These are phyloP conservation scores for Pseudochromis fuscus DNA, from an alignment of 2,797 vertebrate genomes.

Conservation along the genomic window DNA sequence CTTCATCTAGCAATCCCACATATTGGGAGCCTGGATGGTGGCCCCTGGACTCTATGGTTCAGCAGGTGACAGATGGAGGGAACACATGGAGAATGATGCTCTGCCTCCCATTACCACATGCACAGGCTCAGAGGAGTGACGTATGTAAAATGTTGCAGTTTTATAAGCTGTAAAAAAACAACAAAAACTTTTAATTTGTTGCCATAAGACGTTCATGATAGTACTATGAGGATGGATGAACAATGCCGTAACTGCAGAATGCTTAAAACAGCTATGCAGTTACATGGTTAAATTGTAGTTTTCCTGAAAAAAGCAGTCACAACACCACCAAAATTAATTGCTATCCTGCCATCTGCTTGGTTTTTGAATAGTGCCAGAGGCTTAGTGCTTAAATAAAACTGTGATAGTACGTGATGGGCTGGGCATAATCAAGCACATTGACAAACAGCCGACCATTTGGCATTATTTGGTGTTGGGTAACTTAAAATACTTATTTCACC, in stretches of 20 bases:
- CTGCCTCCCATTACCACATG: slow-evolving; percentile 32
- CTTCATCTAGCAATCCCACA: slow-evolving; percentile 48
- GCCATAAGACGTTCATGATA: background rate
- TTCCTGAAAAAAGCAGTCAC: slow-evolving; percentile 31
- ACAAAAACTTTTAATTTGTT: slow-evolving; percentile 1
- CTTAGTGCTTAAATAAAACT: slow-evolving; percentile 30
- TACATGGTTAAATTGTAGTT: slow-evolving; percentile 15
- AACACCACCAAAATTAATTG: slow-evolving; percentile 31
- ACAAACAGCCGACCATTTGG: background rate
- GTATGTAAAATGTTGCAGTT: slow-evolving; percentile 7
- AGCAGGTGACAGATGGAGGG: slow-evolving; percentile 71
- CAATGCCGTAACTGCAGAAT: background rate
- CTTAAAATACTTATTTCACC: background rate
- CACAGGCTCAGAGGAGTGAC: slow-evolving; percentile 1
- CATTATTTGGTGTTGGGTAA: background rate
- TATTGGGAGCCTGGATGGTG: slow-evolving; percentile 52
- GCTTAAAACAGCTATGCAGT: slow-evolving; percentile 17
- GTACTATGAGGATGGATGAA: background rate
- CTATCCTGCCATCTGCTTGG: slow-evolving; percentile 46
- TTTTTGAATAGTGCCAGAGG: slow-evolving; percentile 37
- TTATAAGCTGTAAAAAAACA: background rate
- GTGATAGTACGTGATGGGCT: slow-evolving; percentile 1
- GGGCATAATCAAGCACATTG: background rate
- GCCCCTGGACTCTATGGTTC: slow-evolving; percentile 44
- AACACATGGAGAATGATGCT: slow-evolving; percentile 47